Base-by-base conservation (phyloP, 2,797 vertebrate species). In the Acanthornis magna region DNA sequence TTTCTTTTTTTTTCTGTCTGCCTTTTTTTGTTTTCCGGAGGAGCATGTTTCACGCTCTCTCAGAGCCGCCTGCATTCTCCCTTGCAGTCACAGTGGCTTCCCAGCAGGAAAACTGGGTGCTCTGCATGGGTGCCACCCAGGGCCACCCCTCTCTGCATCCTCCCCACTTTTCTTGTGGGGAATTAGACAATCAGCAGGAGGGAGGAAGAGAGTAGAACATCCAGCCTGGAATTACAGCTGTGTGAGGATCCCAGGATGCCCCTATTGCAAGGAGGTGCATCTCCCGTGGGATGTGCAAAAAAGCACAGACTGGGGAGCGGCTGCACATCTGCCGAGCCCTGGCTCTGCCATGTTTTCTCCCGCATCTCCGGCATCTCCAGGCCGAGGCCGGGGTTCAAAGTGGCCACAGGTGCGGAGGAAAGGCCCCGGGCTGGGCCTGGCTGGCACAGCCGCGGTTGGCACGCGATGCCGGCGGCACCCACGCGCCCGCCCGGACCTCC, bases 221-320 rank as follows among this genome's bases (percentile, higher is more conserved):
- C 9, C 18, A 2, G 4, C 17, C 50, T 45, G 65, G 26, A 34
- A 1, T 0, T 5, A 27, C 30, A 19, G 45, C 6, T 10, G 7
- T 0, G 20, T 26, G 5, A 9, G 17, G 26, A 75, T 32, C 12
- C 36, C 36, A 2, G 40, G 27, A 16, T 18, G 23, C 14, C 15
- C 45, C 30, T 11, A 1, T 3, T 2, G 19, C 14, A 4, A 30
- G 25, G 78, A 57, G 0, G 0, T 0, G 16, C 38, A 5, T 16
- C 63, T 17, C 66, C 36, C 2, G 34, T 7, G 36, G 45, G 42
- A n/a, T 12, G 55, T 0, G 4, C 50, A 34, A 9, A 13, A 26
- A 10, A 68, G 8, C 36, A 2, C 5, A 23, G 61, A 5, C 15
- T 1, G 40, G 53, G 82, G 48, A 73, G 66, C 0, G 14, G 78